A percentile compares a stretch with the other conserved stretches of the same genome.
Conservation (phyloP, 2,888 invertebrate genomes). For the Aproaerema taeniolella region DNA sequence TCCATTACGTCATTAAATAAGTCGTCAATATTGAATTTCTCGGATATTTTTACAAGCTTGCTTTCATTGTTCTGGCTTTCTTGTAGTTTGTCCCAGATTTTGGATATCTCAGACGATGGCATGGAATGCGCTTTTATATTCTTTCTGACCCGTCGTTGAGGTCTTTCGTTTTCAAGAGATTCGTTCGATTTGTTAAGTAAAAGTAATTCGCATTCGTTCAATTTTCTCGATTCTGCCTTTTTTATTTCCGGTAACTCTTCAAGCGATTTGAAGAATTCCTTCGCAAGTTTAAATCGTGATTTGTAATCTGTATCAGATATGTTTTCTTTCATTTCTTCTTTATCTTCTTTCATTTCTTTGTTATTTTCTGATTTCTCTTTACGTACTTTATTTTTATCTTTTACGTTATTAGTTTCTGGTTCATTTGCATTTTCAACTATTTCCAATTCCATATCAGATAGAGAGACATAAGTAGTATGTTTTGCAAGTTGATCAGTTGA, state of each 20-base stretch:
- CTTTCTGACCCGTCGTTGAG: slow-evolving; percentile 44
- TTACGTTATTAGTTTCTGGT: slow-evolving; percentile 30
- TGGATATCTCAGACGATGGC: slow-evolving; percentile 65
- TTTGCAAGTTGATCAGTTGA: slow-evolving; percentile 32
- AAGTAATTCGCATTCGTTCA: slow-evolving; percentile 60
- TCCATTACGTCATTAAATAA: slow-evolving; percentile 69
- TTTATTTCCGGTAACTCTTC: slow-evolving; percentile 56
- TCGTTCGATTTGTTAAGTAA: slow-evolving; percentile 49
- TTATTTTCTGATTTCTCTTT: too few species aligned
- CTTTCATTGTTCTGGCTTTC: slow-evolving; percentile 32
- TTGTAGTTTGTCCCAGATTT: slow-evolving; percentile 56
- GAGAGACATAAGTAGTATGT: slow-evolving; percentile 48
- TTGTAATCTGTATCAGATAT: slow-evolving; percentile 53
- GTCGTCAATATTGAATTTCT: slow-evolving; percentile 72
- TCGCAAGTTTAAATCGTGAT: slow-evolving; percentile 66
- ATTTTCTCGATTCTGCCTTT: slow-evolving; percentile 45
- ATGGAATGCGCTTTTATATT: slow-evolving; percentile 58
- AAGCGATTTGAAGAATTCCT: slow-evolving; percentile 67
- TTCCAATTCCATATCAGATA: slow-evolving; percentile 66
- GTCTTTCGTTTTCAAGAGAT: slow-evolving; percentile 50
- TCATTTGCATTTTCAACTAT: slow-evolving; percentile 50
- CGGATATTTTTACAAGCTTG: slow-evolving; percentile 66
- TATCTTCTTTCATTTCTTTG: slow-evolving; percentile 33
- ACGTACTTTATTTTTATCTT: too few species aligned
- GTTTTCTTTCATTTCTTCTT: slow-evolving; percentile 23